A percentile compares a stretch with the other conserved stretches of the same genome.
phyloP scores from a whole-genome alignment of 1,140 invertebrate species.

The Drosophila baimaii region DNA sequence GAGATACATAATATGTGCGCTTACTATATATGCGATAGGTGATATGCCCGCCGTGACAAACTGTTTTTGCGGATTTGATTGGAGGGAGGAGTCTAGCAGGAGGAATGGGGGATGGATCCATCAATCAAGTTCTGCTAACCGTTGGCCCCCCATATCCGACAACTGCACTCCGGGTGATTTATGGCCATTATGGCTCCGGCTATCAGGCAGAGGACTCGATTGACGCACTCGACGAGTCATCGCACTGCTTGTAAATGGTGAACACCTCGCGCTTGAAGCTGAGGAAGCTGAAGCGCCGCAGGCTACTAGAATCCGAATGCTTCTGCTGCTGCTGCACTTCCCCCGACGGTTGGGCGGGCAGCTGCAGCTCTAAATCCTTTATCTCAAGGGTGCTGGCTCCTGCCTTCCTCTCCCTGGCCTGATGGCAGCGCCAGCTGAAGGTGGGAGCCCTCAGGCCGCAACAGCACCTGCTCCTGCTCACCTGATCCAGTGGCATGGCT shows the following conservation, averaged over 20 bases:
- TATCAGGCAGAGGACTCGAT: constrained; percentile 55
- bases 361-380: constrained; percentile 9
- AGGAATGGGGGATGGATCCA: constrained; percentile 16
- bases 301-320: constrained; percentile 13
- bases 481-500: constrained; percentile 52
- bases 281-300: constrained; percentile 20
- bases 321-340: not conserved
- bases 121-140: constrained; percentile 61
- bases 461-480: constrained; percentile 31
- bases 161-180: constrained; percentile 44
- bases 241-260: constrained; percentile 40
- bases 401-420: not conserved
- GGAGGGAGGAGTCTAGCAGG: not conserved
- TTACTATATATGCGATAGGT: constrained; percentile 15
- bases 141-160: constrained; percentile 39
- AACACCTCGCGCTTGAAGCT: constrained; percentile 37
- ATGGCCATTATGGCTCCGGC: constrained; percentile 31
- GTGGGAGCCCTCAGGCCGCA: constrained; percentile 50
- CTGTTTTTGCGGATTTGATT: constrained; percentile 20
- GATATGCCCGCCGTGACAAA: constrained; percentile 33
- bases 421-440: constrained; percentile 59
- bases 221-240: constrained; percentile 48
- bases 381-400: not conserved
- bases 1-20: constrained; percentile 32
- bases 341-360: not conserved